Percentiles rank a stretch among this genome's conserved stretches.
Conservation (phyloP, 2,888 invertebrate genomes). For the Drosophila sordidula region DNA sequence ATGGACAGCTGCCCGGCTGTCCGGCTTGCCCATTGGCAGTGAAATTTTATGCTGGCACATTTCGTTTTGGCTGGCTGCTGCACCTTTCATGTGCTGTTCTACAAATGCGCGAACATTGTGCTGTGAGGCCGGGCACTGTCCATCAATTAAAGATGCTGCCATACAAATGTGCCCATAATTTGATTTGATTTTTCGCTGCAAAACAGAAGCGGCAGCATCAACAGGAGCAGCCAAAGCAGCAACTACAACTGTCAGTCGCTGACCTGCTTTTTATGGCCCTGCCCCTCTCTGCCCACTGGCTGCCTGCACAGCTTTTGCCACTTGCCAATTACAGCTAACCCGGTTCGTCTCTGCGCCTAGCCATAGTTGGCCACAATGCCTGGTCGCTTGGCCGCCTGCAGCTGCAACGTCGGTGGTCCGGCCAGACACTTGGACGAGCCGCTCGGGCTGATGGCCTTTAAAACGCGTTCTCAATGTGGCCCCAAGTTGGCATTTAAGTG, state of each 20-base stretch:
- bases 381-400: conserved; percentile 32
- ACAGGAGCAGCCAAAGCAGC: conserved; percentile 1
- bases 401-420: conserved; percentile 70
- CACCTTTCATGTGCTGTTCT: conserved; percentile 57
- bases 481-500: conserved; percentile 45
- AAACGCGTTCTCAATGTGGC: conserved; percentile 59
- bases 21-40: conserved; percentile 48
- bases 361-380: conserved; percentile 24
- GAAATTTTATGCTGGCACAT: conserved; percentile 71
- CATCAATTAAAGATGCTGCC: conserved; percentile 66
- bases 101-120: conserved; percentile 62
- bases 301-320: conserved; percentile 60
- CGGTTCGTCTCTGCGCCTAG: conserved; percentile 21
- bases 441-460: conserved; percentile 47
- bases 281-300: background rate
- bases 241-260: conserved; percentile 43
- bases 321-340: conserved; percentile 70
- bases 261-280: conserved; percentile 72
- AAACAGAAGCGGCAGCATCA: no score
- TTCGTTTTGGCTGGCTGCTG: conserved; percentile 46
- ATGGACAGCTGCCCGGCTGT: conserved; percentile 53
- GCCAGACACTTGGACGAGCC: conserved; percentile 64
- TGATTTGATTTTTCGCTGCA: conserved; percentile 60
- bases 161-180: conserved; percentile 71
- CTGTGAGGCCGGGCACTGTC: conserved; percentile 17